Evolutionary conservation across 1,140 invertebrate genomes (phyloP), one percentile per base, ranked within the genome.

Genomic region (Drosophila kurseongensis): DNA sequence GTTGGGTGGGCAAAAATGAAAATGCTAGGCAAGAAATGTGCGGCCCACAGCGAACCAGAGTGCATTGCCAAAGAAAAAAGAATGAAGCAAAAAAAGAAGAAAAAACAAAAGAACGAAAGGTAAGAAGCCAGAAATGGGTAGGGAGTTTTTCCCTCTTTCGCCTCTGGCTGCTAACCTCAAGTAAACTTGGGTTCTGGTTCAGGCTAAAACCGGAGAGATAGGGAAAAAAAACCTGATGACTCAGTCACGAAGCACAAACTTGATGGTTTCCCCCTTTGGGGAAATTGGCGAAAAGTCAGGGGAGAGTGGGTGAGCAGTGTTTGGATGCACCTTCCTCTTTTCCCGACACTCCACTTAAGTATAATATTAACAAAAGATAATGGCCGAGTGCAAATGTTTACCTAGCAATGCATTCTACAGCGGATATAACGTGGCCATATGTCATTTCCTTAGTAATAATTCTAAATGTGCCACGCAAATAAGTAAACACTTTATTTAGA

Each of bases 101-200:
- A 57, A 62, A 32, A 62, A 60, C 36, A 13, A 42, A 42, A 62
- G 40, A 42, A 42, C 27, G 38, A 58, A 71, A 68, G 48, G 23
- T 9, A 58, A 75, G 41, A 77, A 63, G 48, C 36, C 32, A 56
- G 44, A 56, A 77, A 68, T 59, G 38, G 27, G 47, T 16, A 44
- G 48, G 72, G 48, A 75, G n/a, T n/a, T n/a, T n/a, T n/a, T n/a
- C n/a, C n/a, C n/a, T n/a, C n/a, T n/a, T n/a, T n/a, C n/a, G 47
- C 59, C 78, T 65, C 62, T 72, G 48, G 68, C 65, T 68, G 54
- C 60, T 82, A 86, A 88, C 75, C 75, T 78, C 75, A 83, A 76
- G 80, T 80, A 58, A 72, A 76, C 80, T 57, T 75, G 50, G 57
- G 38, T 63, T 50, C 50, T 32, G 58, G 60, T 63, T 86, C 54